Conservation (phyloP, 1,140 invertebrate species). For the Drosophila bocqueti region DNA sequence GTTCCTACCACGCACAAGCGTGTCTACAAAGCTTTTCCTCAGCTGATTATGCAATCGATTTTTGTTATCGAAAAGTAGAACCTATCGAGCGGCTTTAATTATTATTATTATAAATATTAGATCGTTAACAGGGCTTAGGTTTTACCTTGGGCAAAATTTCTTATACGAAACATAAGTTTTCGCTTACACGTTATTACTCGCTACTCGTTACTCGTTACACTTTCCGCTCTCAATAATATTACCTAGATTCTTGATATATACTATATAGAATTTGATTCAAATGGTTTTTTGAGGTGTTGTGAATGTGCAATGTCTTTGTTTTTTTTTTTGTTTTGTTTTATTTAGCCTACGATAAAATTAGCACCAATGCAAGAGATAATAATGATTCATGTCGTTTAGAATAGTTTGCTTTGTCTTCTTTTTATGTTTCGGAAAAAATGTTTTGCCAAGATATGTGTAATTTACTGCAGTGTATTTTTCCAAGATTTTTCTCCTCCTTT, state of each 20-base stretch:
- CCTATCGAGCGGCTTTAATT: slow-evolving; percentile 17
- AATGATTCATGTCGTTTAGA: slow-evolving; percentile 48
- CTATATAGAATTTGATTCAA: slow-evolving; percentile 59
- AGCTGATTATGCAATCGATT: slow-evolving; percentile 43
- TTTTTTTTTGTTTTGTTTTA: slow-evolving; percentile 15
- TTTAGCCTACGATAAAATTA: slow-evolving; percentile 76
- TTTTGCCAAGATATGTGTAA: slow-evolving; percentile 68
- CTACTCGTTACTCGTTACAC: slow-evolving; percentile 2
- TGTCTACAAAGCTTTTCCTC: slow-evolving; percentile 42
- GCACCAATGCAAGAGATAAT: slow-evolving; percentile 78
- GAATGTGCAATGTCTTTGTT: slow-evolving; percentile 12
- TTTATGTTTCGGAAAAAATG: slow-evolving; percentile 28
- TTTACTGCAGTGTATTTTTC: slow-evolving; percentile 56
- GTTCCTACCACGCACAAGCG: slow-evolving; percentile 5
- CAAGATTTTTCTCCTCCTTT: slow-evolving; percentile 10
- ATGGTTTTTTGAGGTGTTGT: slow-evolving; percentile 16
- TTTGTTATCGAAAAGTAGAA: slow-evolving; percentile 13
- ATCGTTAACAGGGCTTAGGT: slow-evolving; percentile 21
- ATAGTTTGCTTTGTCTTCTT: slow-evolving; percentile 2
- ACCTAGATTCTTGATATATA: slow-evolving; percentile 62
- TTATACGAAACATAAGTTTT: slow-evolving; percentile 24
- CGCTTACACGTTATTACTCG: not conserved
- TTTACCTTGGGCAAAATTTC: slow-evolving; percentile 41
- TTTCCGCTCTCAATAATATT: slow-evolving; percentile 15
- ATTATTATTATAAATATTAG: slow-evolving; percentile 13